phyloP scores from a whole-genome alignment of 1,140 invertebrate species.

The Trypoxylus dichotomus region DNA sequence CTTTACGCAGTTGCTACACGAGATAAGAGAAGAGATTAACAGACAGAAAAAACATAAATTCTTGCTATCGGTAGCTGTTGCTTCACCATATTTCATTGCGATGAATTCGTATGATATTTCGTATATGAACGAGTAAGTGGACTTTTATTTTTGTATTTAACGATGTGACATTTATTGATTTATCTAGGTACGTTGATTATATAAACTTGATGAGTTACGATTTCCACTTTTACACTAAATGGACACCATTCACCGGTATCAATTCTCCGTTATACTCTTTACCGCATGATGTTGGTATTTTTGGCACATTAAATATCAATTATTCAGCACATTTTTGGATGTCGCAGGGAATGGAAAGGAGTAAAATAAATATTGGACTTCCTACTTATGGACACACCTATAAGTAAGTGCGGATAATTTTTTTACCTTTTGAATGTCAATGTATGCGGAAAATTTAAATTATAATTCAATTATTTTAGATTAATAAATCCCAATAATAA shows the following conservation, averaged over 20 bases:
- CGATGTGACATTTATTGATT: not conserved
- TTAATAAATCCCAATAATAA: conserved; percentile 69
- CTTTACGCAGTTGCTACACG: conserved; percentile 71
- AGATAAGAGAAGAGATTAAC: conserved; percentile 67
- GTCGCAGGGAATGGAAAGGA: conserved; percentile 73
- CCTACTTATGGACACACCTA: conserved; percentile 89
- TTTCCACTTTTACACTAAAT: conserved; percentile 76
- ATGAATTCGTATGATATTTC: conserved; percentile 75
- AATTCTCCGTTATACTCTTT: conserved; percentile 77
- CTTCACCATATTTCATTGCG: conserved; percentile 71
- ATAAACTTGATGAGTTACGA: conserved; percentile 90
- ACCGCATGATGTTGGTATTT: conserved; percentile 63
- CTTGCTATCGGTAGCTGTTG: conserved; percentile 74
- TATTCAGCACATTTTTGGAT: conserved; percentile 82
- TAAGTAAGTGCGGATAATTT: conserved; percentile 54
- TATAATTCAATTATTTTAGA: conserved; percentile 50
- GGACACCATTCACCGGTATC: conserved; percentile 78
- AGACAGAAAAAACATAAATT: conserved; percentile 59
- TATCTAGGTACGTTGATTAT: conserved; percentile 73
- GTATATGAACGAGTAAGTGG: conserved; percentile 70
- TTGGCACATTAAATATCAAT: conserved; percentile 78
- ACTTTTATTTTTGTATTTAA: conserved; percentile 25
- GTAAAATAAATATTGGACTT: conserved; percentile 86
- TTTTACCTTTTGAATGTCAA: not conserved
- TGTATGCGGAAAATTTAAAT: not conserved